A percentile compares a stretch with the other conserved stretches of the same genome.
These are phyloP conservation scores for Chloroceryle inda DNA, from an alignment of 2,797 vertebrate genomes.

Conservation along the genomic window DNA sequence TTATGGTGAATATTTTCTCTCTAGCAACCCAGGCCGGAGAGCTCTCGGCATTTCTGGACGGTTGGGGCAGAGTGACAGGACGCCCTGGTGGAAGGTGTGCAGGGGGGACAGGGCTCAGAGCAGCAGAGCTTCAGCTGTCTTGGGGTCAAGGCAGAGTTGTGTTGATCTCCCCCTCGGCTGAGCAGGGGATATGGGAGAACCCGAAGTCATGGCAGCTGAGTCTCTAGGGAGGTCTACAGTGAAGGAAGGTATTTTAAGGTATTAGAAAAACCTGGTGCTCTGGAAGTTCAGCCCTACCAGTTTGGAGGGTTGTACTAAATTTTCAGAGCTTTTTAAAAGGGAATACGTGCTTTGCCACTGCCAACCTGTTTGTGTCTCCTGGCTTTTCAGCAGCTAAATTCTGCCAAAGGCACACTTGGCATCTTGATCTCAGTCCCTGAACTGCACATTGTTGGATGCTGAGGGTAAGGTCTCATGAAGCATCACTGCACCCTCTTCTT, in stretches of 20 bases:
- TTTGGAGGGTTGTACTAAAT: background rate
- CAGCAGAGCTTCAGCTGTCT: background rate
- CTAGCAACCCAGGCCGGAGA: background rate
- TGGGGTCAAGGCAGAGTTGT: background rate
- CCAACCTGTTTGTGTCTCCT: background rate
- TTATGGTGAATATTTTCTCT: background rate
- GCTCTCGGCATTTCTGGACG: background rate
- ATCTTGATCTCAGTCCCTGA: background rate
- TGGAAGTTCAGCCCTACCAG: background rate
- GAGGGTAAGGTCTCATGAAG: background rate
- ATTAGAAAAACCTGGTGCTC: background rate
- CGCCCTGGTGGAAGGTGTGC: background rate
- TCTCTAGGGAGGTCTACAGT: background rate
- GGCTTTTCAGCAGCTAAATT: background rate
- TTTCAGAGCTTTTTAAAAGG: background rate
- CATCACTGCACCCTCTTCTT: background rate
- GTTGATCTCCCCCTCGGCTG: background rate
- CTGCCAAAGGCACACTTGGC: background rate
- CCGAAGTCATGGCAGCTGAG: background rate
- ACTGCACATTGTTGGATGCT: fast-evolving
- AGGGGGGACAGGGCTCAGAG: too few species aligned
- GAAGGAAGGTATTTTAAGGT: background rate
- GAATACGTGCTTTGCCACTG: background rate
- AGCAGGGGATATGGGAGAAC: background rate
- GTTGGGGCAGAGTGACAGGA: background rate